Base-by-base conservation (phyloP, 2,888 invertebrate genomes). In the Agrypnus murinus region DNA sequence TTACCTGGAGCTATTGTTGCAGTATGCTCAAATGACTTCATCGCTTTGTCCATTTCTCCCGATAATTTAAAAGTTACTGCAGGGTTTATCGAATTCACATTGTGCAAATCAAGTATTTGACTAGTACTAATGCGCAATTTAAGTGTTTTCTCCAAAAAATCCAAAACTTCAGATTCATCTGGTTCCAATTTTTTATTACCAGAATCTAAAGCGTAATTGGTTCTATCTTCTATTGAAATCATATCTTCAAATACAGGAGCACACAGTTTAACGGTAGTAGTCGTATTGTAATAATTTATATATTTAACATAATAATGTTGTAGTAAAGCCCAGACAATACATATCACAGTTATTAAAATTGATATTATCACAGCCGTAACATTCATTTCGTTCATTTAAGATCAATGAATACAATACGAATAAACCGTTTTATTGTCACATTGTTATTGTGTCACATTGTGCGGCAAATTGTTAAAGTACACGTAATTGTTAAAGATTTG, bases 1-100 rank as follows among this genome's bases (percentile, higher is more conserved):
- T 98, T 95, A 78, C 92, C 91, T 0, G 98, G 98, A 10, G 96
- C 95, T 43, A 99, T 87, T 0, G 95, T 95, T 67, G 95, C 90
- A 0, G 98, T 98, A 86, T 98, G 98, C 85, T 96, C 92, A 81
- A 95, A 94, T 32, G 96, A 84, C 83, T 94, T 94, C 38, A 92
- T 86, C 0, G 97, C 97, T 86, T 96, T 97, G 63, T 94, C 93
- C 62, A 90, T 86, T 83, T 96, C 97, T 3, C 96, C 96, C 38
- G 90, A 87, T 60, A 89, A 88, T 81, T 93, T 92, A 92, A 97
- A 95, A 75, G 95, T 95, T 74, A 95, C 83, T 0, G 97, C 97
- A 50, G 96, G 90, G 75, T 94, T 92, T 63, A 97, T 84, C 0
- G 96, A 93, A 40, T 92, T 92, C 15, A 57, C 50, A 31, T 64